Conservation (phyloP, 2,113 vertebrate species). For the Accipiter cooperii region DNA sequence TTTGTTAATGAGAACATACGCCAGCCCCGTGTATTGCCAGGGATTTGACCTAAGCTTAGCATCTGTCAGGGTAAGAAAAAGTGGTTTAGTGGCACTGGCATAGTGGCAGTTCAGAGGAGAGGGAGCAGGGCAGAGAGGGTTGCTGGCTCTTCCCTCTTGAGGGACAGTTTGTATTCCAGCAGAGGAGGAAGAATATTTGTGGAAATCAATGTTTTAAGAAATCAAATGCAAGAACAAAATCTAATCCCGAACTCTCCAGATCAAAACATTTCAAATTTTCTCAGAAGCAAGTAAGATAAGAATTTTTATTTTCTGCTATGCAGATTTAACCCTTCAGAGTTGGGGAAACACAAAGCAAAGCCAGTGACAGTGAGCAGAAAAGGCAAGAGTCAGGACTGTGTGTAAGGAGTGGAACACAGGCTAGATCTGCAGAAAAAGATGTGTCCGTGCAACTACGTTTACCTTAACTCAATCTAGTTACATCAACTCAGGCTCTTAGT, state of each 20-base stretch:
- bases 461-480: neutral
- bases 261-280: neutral
- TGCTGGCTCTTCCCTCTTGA: neutral
- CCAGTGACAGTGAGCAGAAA: neutral
- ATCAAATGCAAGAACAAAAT: neutral
- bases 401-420: neutral
- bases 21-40: neutral
- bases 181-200: neutral
- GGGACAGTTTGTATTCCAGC: neutral
- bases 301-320: neutral
- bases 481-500: neutral
- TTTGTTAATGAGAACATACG: neutral
- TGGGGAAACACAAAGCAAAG: neutral
- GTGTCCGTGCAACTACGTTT: neutral
- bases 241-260: neutral
- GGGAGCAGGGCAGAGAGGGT: neutral
- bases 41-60: slow-evolving; percentile 43
- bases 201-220: neutral
- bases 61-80: slow-evolving; percentile 15
- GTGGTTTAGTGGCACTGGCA: neutral
- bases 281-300: neutral
- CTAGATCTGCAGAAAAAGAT: neutral
- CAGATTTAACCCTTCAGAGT: neutral
- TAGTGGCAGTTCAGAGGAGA: neutral
- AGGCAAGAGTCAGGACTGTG: neutral